Base-by-base conservation (phyloP, 1,140 invertebrate genomes). In the Mycetomoellerius zeteki region DNA sequence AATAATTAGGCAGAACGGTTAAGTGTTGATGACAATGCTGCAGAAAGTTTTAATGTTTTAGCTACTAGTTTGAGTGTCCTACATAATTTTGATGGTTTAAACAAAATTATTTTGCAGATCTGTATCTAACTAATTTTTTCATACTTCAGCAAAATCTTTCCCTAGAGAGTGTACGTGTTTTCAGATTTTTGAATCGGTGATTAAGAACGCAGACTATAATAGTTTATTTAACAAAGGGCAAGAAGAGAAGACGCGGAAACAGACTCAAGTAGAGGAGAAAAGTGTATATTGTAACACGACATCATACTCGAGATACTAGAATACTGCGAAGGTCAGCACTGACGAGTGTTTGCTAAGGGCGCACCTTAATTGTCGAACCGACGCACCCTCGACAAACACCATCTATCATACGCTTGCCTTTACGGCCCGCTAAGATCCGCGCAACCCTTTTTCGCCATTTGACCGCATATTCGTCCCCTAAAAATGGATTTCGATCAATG, bases 341-440 rank as follows among this genome's bases (percentile, higher is more conserved):
- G 89, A 90, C 85, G 82, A 91, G 89, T 91, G 93, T 94, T 94
- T 94, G 88, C 86, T 8, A 71, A 24, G 88, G 93, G 89, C 94
- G 88, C 93, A 90, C 93, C 94, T 90, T 93, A 93, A 93, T 93
- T 94, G 92, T 93, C 88, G 80, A 91, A 76, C 89, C 81, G 91
- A 90, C 94, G 92, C 94, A 92, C 94, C 94, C 91, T 93, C 71
- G 64, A 62, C 82, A 93, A 88, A 93, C 92, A 93, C 67, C 90
- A 87, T 93, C 89, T 87, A 90, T 92, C 90, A 89, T 90, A 62
- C 60, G 14, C 56, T 30, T 62, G 50, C 30, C 30, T 21, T 16
- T 50, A 64, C 52, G 6, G 54, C 33, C 43, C 27, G 50, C 60
- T 81, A 24, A 21, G 82, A 43, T n/a, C 33, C 58, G 8, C 58